A percentile compares a stretch with the other conserved stretches of the same genome.
Conservation (phyloP, 2,888 invertebrate species). For the Theretra japonica region DNA sequence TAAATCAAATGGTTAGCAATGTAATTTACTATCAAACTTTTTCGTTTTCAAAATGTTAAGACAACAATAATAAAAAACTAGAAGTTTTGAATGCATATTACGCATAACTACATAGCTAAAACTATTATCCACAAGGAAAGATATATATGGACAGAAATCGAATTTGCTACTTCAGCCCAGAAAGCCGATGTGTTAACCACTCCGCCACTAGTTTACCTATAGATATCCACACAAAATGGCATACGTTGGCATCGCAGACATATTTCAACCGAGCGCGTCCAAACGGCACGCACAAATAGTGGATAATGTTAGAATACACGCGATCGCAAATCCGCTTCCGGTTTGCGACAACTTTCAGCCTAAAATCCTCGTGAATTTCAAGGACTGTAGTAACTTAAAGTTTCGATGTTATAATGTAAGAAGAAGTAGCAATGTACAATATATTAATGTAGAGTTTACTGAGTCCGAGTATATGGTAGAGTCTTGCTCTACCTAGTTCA, state of each 20-base stretch:
- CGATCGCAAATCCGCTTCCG: conserved; percentile 68
- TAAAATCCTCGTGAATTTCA: conserved; percentile 60
- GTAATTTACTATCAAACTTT: too few species aligned
- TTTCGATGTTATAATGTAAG: conserved; percentile 40
- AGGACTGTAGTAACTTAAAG: conserved; percentile 63
- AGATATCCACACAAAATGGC: conserved; percentile 66
- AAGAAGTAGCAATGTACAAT: background rate
- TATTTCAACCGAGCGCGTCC: conserved; percentile 62
- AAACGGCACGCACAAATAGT: conserved; percentile 63
- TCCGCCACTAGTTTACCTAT: conserved; percentile 39
- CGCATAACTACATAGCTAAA: too few species aligned
- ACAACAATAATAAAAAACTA: too few species aligned
- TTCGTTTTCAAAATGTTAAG: too few species aligned
- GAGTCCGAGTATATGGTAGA: too few species aligned
- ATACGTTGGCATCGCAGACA: conserved; percentile 55
- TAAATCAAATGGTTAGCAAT: too few species aligned
- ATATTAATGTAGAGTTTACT: too few species aligned
- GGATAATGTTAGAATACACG: conserved; percentile 63
- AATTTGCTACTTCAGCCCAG: background rate
- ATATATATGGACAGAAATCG: too few species aligned
- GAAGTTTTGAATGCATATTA: too few species aligned
- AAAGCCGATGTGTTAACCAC: background rate
- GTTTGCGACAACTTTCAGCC: conserved; percentile 51
- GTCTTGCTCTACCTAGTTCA: too few species aligned
- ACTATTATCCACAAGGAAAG: too few species aligned